These are phyloP conservation scores for Zelostemma sp. DNA, from an alignment of 1,140 invertebrate genomes.

Conservation along the genomic window DNA sequence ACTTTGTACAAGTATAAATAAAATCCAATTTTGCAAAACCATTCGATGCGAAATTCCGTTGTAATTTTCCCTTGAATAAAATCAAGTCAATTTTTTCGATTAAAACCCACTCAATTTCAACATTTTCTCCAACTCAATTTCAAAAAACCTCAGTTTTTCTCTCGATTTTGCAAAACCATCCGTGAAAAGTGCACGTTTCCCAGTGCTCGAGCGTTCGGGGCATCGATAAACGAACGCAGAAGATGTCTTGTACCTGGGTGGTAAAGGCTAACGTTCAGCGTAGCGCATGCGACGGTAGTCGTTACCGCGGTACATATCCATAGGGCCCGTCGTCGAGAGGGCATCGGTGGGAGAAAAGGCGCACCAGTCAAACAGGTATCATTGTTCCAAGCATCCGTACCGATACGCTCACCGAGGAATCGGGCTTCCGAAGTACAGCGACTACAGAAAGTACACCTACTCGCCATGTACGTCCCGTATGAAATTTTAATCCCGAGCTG, in stretches of 20 bases:
- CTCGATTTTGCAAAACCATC: too few relatives aligned
- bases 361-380: constrained; percentile 58
- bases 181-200: too few relatives aligned
- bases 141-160: too few relatives aligned
- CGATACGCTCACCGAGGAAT: constrained; percentile 13
- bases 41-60: too few relatives aligned
- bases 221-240: constrained; percentile 2
- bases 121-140: too few relatives aligned
- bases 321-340: background rate
- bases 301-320: background rate
- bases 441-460: constrained; percentile 12
- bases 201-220: background rate
- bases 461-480: constrained; percentile 6
- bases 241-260: background rate
- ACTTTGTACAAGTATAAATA: too few relatives aligned
- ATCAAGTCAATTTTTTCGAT: too few relatives aligned
- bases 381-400: constrained; percentile 46
- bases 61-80: too few relatives aligned
- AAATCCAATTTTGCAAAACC: too few relatives aligned
- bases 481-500: constrained; percentile 15
- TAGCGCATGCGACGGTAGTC: background rate
- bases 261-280: background rate
- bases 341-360: constrained; percentile 34
- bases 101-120: too few relatives aligned
- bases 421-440: constrained; percentile 14